Base-by-base conservation (phyloP, 2,888 invertebrate species). In the Leucozona laternaria region DNA sequence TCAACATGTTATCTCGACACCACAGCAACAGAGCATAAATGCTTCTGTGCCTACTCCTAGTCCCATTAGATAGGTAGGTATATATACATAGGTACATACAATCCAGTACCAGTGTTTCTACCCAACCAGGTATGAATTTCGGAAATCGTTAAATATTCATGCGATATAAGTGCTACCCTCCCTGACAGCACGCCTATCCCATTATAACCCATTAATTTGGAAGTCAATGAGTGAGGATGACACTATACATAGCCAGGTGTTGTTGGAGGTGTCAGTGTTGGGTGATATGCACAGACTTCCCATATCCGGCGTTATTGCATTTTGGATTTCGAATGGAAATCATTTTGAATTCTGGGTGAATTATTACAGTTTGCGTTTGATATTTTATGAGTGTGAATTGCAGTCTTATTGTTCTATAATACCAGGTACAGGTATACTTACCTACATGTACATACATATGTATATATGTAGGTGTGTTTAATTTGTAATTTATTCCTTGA, bases 101-200 rank as follows among this genome's bases (percentile, higher is more conserved):
- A 34, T 34, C 34, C 34, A 34, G 13, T 40, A 13, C n/a, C 17
- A 57, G n/a, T 31, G n/a, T 31, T 57, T 57, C 57, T 11, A 57
- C 57, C 25, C 17, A 55, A 55, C 28, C 31, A 73, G 25, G 55
- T 64, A 83, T 79, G 78, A 75, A 73, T 64, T 81, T 81, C 43
- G 57, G 34, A 76, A 64, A 71, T 53, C 62, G 72, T 85, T 80
- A 85, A 85, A 80, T 85, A 85, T 85, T 80, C 77, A 85, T 85
- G 37, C 55, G 70, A 48, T 70, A 85, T 80, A 85, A 77, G 85
- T 77, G 80, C 62, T 50, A 71, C 22, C 53, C 58, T 50, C 58
- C 11, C 50, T 31, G 62, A 43, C 77, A 77, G 53, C 68, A 80
- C 45, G 71, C 77, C 68, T 85, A 20, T 77, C 60, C 72, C 77